Conservation (phyloP, 2,113 vertebrate genomes). For the Notarius lentiginosus region DNA sequence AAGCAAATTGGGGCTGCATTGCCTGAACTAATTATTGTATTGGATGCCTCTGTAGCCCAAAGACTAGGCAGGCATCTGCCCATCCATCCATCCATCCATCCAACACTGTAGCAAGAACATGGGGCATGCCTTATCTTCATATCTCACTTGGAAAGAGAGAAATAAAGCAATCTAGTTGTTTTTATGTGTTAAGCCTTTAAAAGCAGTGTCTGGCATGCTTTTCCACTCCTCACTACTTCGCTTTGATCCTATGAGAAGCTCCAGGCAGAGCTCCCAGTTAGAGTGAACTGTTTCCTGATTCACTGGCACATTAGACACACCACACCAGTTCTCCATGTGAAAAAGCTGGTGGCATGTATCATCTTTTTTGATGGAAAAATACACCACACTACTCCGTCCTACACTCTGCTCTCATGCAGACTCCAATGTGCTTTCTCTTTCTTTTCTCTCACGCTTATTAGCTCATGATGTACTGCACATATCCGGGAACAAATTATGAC, state of each 20-base stretch:
- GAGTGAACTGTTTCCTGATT: constrained; percentile 24
- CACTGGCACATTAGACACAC: constrained; percentile 34
- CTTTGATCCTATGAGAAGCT: constrained; percentile 25
- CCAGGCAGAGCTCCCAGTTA: constrained; percentile 2
- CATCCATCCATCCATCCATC: neutral
- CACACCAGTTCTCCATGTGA: constrained; percentile 2
- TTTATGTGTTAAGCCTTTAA: neutral
- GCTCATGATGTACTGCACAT: neutral
- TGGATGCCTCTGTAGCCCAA: neutral
- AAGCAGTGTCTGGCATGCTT: constrained; percentile 7
- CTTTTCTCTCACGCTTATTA: neutral
- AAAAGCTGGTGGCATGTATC: neutral
- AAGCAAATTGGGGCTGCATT: neutral
- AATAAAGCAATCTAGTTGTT: neutral
- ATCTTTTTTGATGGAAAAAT: constrained; percentile 46
- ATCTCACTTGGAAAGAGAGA: neutral
- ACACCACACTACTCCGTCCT: neutral
- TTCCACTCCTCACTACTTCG: neutral
- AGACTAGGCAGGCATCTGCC: neutral
- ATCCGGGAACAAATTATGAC: neutral
- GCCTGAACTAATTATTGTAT: neutral
- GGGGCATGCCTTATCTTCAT: neutral
- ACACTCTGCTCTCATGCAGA: neutral
- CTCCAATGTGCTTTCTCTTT: neutral
- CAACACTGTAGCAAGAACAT: neutral